Evolutionary conservation across 2,113 vertebrate species (phyloP), one percentile per base, ranked within the genome.

Genomic region (Urocitellus parryii): DNA sequence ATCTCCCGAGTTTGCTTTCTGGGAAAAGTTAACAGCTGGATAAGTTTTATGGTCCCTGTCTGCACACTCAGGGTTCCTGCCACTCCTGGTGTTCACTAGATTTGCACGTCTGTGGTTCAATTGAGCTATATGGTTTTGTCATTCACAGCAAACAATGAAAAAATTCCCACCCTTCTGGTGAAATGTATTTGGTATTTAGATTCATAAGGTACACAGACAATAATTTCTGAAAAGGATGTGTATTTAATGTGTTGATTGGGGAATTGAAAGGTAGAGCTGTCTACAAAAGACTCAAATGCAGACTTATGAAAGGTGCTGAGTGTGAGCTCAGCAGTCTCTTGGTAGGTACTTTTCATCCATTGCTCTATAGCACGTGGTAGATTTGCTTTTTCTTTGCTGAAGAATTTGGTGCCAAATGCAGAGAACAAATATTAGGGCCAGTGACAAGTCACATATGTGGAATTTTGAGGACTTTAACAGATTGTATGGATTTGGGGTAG

Each of bases 391-490:
- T 24, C 67, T 88, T 88, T 81, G 77, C 48, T 45, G 80, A 94
- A 90, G 85, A 96, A 93, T 97, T 77, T 34, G 89, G 1, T 91
- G 37, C 53, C 82, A 80, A n/a, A 88, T 4, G 20, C 83, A 83
- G 80, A 95, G 45, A 78, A 45, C 82, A 93, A 96, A 88, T 82
- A 85, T 79, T 53, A 72, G 68, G 89, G 63, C 68, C 51, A 79
- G 56, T 79, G 92, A 95, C 78, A 95, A 70, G 20, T 14, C 81
- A 85, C 88, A 89, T 88, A 53, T 87, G 91, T 96, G 93, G 93
- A 94, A 76, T 91, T 90, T 93, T 92, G 88, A 98, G 67, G 92
- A 74, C 84, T 97, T 97, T 94, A 96, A 39, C 81, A 97, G 96
- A 83, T 91, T 97, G 88, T 92, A 73, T 81, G 58, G 88, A 48